A percentile compares a stretch with the other conserved stretches of the same genome.
These are phyloP conservation scores for Diabrotica virgifera DNA, from an alignment of 1,140 invertebrate species.

Conservation along the genomic window DNA sequence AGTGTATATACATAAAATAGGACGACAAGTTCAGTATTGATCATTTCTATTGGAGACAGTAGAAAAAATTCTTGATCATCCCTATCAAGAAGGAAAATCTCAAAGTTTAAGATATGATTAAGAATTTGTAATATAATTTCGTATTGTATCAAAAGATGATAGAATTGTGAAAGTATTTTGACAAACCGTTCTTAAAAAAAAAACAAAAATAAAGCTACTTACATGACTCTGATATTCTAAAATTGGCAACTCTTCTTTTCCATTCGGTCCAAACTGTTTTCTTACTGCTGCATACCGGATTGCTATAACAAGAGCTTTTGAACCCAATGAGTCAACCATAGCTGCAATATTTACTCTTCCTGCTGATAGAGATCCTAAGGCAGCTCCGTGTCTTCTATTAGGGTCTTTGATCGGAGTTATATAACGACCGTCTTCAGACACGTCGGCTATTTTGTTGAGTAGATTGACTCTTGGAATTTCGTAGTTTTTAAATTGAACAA, in stretches of 20 bases:
- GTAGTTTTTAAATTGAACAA: slow-evolving; percentile 84
- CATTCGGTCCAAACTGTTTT: slow-evolving; percentile 80
- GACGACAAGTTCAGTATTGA: too few relatives aligned
- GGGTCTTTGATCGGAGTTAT: slow-evolving; percentile 73
- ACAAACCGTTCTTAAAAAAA: too few relatives aligned
- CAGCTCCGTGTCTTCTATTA: slow-evolving; percentile 73
- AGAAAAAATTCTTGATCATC: too few relatives aligned
- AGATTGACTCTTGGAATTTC: slow-evolving; percentile 76
- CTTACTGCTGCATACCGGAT: slow-evolving; percentile 86
- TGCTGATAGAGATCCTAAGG: slow-evolving; percentile 80
- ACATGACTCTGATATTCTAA: slow-evolving; percentile 89
- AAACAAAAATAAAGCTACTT: slow-evolving; percentile 39
- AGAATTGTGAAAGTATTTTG: too few relatives aligned
- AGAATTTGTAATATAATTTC: too few relatives aligned
- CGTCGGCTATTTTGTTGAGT: slow-evolving; percentile 84
- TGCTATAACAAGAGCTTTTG: slow-evolving; percentile 76
- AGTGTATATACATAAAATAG: too few relatives aligned
- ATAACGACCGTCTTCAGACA: slow-evolving; percentile 81
- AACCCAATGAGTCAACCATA: slow-evolving; percentile 70
- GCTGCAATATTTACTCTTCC: slow-evolving; percentile 73
- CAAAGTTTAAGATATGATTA: too few relatives aligned
- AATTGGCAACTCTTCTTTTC: slow-evolving; percentile 73
- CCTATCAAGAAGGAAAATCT: too few relatives aligned
- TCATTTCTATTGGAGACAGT: too few relatives aligned
- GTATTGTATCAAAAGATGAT: too few relatives aligned